These are phyloP conservation scores for Cinclus mexicanus DNA, from an alignment of 2,113 vertebrate genomes.

Conservation along the genomic window DNA sequence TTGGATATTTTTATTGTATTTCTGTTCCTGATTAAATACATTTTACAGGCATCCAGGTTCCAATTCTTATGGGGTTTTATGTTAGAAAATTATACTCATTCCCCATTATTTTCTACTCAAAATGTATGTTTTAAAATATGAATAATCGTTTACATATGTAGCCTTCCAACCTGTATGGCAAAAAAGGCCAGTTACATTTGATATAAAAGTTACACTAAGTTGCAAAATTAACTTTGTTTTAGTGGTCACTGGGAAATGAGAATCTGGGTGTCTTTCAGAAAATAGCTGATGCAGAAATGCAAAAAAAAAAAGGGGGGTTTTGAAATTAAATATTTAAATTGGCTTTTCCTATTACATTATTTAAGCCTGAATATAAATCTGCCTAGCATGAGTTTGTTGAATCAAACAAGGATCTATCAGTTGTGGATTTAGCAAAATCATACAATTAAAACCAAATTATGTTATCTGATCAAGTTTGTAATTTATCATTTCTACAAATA, in stretches of 20 bases:
- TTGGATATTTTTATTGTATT: background rate
- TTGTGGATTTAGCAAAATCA: background rate
- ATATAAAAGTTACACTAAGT: background rate
- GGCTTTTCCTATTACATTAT: background rate
- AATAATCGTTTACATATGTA: background rate
- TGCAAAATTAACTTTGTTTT: background rate
- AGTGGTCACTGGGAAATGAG: background rate
- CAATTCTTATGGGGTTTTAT: background rate
- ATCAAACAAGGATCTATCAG: background rate
- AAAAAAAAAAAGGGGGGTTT: background rate
- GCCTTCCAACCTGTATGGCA: background rate
- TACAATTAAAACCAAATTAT: background rate
- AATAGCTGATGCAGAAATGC: background rate
- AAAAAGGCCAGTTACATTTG: background rate
- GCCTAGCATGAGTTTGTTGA: background rate
- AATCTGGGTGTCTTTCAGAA: background rate
- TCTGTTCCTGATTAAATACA: background rate
- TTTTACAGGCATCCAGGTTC: background rate
- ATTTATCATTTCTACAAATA: slow-evolving; percentile 23
- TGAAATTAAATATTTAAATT: slow-evolving; percentile 3
- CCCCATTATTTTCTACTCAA: background rate
- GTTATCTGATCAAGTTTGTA: background rate
- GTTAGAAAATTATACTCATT: background rate
- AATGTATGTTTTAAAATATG: background rate
- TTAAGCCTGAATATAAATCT: background rate